Conservation (phyloP, 1,140 invertebrate species). For the Dendroctonus valens region DNA sequence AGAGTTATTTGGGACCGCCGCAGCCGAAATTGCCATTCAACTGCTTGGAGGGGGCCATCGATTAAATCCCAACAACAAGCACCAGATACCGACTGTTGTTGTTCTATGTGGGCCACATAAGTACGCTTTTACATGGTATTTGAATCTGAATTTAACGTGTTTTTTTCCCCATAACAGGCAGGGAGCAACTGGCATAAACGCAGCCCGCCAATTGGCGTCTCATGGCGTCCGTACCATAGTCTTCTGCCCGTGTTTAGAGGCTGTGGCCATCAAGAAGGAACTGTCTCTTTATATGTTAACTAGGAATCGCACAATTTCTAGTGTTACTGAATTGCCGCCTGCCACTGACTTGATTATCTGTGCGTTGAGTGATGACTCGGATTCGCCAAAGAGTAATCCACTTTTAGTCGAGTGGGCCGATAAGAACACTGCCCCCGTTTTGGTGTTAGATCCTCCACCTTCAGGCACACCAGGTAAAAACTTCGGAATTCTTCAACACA, state of each 20-base stretch:
- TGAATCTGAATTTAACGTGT: not conserved
- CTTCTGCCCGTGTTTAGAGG: constrained; percentile 51
- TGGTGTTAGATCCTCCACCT: constrained; percentile 78
- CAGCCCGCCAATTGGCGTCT: constrained; percentile 77
- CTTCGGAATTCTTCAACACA: not conserved
- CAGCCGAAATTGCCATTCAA: constrained; percentile 75
- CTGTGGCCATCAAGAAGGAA: constrained; percentile 53
- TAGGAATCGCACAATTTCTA: constrained; percentile 56
- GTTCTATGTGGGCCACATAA: constrained; percentile 70
- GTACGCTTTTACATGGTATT: constrained; percentile 36
- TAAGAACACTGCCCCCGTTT: constrained; percentile 71
- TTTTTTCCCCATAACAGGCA: constrained; percentile 42
- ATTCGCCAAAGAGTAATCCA: constrained; percentile 48
- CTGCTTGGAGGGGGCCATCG: constrained; percentile 72
- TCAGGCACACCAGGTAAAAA: constrained; percentile 60
- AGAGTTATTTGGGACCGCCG: constrained; percentile 74
- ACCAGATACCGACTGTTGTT: constrained; percentile 77
- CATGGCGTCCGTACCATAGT: constrained; percentile 76
- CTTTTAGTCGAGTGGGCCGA: constrained; percentile 64
- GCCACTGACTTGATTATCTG: constrained; percentile 69
- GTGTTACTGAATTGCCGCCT: constrained; percentile 58
- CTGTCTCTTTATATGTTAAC: constrained; percentile 64
- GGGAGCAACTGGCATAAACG: constrained; percentile 73
- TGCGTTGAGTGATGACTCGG: constrained; percentile 59
- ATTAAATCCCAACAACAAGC: constrained; percentile 75